Conservation (phyloP, 2,888 invertebrate genomes). For the Pseudococcus jackbeardsleyi region DNA sequence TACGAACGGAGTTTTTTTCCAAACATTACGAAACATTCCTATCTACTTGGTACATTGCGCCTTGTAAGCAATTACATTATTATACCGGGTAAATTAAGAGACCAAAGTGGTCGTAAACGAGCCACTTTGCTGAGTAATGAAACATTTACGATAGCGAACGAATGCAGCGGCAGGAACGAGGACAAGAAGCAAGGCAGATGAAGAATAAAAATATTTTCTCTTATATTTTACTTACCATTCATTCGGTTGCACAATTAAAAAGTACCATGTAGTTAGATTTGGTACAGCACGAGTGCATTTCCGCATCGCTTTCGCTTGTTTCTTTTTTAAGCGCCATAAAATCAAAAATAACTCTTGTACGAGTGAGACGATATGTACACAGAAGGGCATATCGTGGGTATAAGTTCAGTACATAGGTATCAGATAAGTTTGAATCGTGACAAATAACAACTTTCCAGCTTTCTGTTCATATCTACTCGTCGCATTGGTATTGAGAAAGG, state of each 20-base stretch:
- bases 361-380: not conserved
- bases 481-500: too few relatives aligned
- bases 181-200: not conserved
- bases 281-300: slow-evolving; percentile 30
- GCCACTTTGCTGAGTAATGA: not conserved
- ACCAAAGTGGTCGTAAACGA: not conserved
- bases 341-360: slow-evolving; percentile 23
- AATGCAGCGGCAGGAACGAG: not conserved
- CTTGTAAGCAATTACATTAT: not conserved
- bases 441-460: slow-evolving; percentile 45
- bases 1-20: not conserved
- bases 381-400: slow-evolving; percentile 21
- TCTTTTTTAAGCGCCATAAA: slow-evolving; percentile 13
- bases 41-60: not conserved
- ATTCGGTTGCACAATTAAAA: slow-evolving; percentile 24
- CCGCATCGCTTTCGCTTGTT: slow-evolving; percentile 42
- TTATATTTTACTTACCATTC: not conserved
- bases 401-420: slow-evolving; percentile 6
- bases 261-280: slow-evolving; percentile 1
- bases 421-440: slow-evolving; percentile 37
- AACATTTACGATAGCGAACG: not conserved
- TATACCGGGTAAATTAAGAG: not conserved
- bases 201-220: slow-evolving; percentile 9
- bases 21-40: not conserved
- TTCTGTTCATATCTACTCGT: not conserved